These are phyloP conservation scores for Sarcoramphus papa DNA, from an alignment of 2,797 vertebrate species.

Conservation along the genomic window DNA sequence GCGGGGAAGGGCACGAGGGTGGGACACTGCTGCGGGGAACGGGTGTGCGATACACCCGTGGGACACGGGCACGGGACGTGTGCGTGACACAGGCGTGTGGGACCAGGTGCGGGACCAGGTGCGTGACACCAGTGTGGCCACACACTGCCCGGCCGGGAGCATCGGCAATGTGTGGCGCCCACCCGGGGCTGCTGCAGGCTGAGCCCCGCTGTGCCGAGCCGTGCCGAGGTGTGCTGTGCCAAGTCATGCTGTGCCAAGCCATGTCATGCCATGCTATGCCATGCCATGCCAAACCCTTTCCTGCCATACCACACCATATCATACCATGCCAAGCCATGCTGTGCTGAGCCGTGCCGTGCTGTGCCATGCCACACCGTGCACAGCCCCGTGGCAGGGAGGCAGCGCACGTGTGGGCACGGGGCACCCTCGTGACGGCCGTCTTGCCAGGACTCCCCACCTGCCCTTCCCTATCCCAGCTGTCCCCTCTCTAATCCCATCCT, in stretches of 20 bases:
- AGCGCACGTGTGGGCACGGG: rapidly evolving
- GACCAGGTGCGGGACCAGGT: not conserved
- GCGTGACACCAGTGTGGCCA: not conserved
- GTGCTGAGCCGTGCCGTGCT: rapidly evolving
- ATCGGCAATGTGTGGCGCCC: rapidly evolving
- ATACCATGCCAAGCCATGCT: too few species aligned
- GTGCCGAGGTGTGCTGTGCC: rapidly evolving
- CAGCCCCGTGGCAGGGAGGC: rapidly evolving
- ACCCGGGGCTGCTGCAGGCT: not conserved
- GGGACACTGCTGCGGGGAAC: too few species aligned
- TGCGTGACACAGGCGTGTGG: not conserved
- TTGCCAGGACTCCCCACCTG: not conserved
- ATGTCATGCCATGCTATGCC: not conserved
- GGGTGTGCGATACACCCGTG: not conserved
- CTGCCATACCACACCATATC: not conserved
- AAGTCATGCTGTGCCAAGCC: rapidly evolving
- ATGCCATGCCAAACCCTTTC: not conserved
- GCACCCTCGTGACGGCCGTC: not conserved
- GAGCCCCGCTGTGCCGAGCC: too few species aligned
- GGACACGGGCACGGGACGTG: not conserved
- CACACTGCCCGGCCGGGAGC: not conserved
- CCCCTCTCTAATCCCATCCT: conserved; percentile 3
- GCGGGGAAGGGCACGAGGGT: rapidly evolving
- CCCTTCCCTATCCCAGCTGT: not conserved
- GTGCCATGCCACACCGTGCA: rapidly evolving